Evolutionary conservation across 2,888 invertebrate species (phyloP).

Genomic region (Ectemnius continuus): DNA sequence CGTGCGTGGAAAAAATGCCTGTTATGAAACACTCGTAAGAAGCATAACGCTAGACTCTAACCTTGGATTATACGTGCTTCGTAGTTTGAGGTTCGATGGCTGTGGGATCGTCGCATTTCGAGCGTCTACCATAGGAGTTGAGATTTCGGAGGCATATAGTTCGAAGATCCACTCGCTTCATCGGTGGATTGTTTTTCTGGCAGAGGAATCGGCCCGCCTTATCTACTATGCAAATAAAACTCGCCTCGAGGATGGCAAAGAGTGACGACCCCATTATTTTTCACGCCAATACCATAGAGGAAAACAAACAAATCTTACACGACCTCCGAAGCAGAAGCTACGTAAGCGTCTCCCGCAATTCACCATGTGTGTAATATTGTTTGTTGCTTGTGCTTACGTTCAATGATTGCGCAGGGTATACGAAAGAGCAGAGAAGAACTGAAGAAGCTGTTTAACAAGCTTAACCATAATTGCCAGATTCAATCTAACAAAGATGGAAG

Average conservation of each 20-base stretch:
- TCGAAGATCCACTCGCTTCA: constrained; percentile 2
- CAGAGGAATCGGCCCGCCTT: constrained; percentile 2
- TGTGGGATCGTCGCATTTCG: constrained; percentile 3
- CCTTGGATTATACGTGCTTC: neutral
- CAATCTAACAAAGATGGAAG: constrained; percentile 37
- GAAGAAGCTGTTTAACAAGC: constrained; percentile 61
- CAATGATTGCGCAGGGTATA: constrained; percentile 54
- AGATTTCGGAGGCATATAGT: constrained; percentile 21
- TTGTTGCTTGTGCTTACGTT: too few relatives aligned
- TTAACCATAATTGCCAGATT: constrained; percentile 60
- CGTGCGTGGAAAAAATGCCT: constrained; percentile 20
- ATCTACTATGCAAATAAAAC: constrained; percentile 39
- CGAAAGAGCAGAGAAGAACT: constrained; percentile 57
- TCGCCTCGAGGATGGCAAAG: constrained; percentile 63
- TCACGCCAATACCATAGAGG: constrained; percentile 58
- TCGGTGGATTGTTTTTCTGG: constrained; percentile 19
- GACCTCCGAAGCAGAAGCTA: constrained; percentile 55
- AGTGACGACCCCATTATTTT: constrained; percentile 39
- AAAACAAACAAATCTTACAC: constrained; percentile 59
- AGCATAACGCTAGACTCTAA: neutral
- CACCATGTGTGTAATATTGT: neutral
- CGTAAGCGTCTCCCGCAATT: constrained; percentile 47
- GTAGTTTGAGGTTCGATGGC: neutral
- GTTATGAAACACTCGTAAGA: constrained; percentile 15
- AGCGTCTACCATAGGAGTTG: neutral